A percentile compares a stretch with the other conserved stretches of the same genome.
phyloP scores from a whole-genome alignment of 1,140 invertebrate species.

The Hermatobates lingyangjiaoensis region DNA sequence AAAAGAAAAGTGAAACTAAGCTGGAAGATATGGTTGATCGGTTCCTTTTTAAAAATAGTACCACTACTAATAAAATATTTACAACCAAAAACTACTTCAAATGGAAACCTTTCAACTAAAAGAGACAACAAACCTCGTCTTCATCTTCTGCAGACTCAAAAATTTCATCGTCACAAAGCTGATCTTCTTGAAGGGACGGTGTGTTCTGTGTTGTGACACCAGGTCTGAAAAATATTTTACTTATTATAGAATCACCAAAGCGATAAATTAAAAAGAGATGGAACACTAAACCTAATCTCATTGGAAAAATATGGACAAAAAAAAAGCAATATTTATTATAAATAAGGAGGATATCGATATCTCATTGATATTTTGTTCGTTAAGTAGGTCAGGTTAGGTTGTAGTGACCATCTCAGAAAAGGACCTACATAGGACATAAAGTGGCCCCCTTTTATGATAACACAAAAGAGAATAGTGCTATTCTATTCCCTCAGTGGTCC shows the following conservation, averaged over 20 bases:
- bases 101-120: neutral
- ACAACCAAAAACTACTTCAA: neutral
- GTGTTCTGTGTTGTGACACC: conserved; percentile 13
- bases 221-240: conserved; percentile 19
- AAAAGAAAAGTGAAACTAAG: neutral
- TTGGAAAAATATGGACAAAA: neutral
- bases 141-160: conserved; percentile 26
- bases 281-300: neutral
- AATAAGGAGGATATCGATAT: neutral
- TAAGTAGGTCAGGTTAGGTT: too few species aligned
- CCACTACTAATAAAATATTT: neutral
- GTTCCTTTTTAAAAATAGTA: neutral
- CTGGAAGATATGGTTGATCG: too few species aligned
- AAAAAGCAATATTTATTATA: neutral
- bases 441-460: too few species aligned
- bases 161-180: conserved; percentile 25
- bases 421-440: too few species aligned
- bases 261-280: conserved; percentile 9
- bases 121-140: conserved; percentile 20
- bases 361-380: neutral
- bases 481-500: too few species aligned
- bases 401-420: too few species aligned
- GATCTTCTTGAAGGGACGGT: conserved; percentile 22
- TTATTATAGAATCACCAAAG: conserved; percentile 23
- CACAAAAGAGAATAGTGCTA: too few species aligned